Conservation (phyloP, 2,888 invertebrate genomes). For the Megalurothrips usitatus region DNA sequence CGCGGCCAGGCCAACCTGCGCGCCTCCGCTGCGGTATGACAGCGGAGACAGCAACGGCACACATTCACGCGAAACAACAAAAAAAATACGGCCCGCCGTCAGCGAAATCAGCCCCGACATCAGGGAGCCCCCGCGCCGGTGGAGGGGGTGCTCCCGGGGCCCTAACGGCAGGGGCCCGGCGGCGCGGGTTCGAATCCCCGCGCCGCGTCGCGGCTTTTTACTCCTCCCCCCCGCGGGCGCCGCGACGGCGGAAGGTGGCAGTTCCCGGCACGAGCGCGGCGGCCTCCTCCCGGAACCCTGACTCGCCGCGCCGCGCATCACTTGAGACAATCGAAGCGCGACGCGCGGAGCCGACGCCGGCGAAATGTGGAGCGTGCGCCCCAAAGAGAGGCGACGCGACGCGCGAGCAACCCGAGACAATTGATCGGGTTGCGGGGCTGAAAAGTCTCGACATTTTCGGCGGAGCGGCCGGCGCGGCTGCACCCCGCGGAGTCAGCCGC, state of each 20-base stretch:
- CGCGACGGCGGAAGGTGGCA: neutral
- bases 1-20: neutral
- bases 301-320: neutral
- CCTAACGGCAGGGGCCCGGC: too few relatives aligned
- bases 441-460: neutral
- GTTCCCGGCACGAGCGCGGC: neutral
- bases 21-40: neutral
- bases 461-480: neutral
- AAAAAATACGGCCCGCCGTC: neutral
- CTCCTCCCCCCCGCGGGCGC: neutral
- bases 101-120: too few relatives aligned
- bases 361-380: neutral
- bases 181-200: neutral
- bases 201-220: neutral
- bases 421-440: slow-evolving; percentile 1
- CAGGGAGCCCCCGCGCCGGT: too few relatives aligned
- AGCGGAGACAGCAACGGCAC: neutral
- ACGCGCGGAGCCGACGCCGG: neutral
- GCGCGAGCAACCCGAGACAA: neutral
- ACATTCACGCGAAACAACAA: neutral
- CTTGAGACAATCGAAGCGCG: neutral
- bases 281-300: too few relatives aligned
- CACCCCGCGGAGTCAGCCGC: neutral
- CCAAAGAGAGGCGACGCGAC: too few relatives aligned
- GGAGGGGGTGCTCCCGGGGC: too few relatives aligned